These are phyloP conservation scores for Chelon auratus DNA, from an alignment of 2,797 vertebrate species.

Conservation along the genomic window DNA sequence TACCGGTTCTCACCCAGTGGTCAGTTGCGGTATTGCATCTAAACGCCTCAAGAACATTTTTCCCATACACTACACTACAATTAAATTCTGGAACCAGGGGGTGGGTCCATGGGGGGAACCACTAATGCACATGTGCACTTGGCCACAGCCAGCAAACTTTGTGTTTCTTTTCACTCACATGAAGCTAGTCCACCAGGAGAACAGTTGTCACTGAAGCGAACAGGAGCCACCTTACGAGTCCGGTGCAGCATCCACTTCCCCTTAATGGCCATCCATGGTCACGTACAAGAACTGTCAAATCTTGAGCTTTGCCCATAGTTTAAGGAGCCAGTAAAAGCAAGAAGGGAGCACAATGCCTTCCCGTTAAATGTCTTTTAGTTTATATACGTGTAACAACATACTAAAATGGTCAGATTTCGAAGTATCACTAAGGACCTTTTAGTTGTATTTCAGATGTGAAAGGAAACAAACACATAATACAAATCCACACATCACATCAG, in stretches of 20 bases:
- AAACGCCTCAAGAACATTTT: no score
- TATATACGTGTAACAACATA: no score
- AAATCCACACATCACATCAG: no score
- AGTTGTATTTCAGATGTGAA: not conserved
- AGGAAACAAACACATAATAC: not conserved
- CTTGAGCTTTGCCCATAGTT: not conserved
- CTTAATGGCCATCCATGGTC: not conserved
- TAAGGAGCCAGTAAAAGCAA: not conserved
- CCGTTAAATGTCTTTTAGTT: not conserved
- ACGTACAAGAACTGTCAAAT: not conserved
- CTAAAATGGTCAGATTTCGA: not conserved
- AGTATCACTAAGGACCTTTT: not conserved
- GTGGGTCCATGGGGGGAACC: not conserved
- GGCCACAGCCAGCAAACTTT: not conserved
- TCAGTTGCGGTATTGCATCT: no score
- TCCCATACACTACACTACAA: no score
- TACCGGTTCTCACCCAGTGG: no score
- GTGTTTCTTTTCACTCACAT: no score
- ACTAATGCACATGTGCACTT: not conserved
- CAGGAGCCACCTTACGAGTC: not conserved
- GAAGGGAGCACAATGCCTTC: not conserved
- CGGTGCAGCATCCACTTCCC: not conserved
- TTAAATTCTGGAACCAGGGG: not conserved
- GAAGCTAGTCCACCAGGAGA: not conserved
- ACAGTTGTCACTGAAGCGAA: not conserved